Evolutionary conservation across 2,113 vertebrate genomes (phyloP).

Genomic region (Thamnaconus septentrionalis): DNA sequence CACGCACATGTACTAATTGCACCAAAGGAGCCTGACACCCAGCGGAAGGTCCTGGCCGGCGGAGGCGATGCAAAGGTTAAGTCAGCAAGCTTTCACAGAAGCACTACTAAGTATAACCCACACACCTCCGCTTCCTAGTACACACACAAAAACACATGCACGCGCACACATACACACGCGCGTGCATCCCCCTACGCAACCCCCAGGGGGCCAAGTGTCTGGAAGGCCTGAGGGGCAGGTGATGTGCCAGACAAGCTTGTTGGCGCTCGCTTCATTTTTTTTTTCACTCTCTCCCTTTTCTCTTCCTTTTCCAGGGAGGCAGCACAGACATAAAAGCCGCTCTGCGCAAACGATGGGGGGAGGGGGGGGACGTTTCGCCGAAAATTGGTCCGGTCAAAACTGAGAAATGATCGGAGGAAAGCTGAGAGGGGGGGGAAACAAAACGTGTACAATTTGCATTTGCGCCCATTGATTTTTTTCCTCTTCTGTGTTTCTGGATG

Average conservation of each 20-base stretch:
- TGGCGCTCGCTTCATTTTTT: slow-evolving; percentile 63
- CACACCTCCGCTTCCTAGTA: slow-evolving; percentile 8
- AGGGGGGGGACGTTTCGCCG: not conserved
- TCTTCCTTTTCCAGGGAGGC: slow-evolving; percentile 27
- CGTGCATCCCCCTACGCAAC: slow-evolving; percentile 13
- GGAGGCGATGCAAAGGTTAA: slow-evolving; percentile 91
- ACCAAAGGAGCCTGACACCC: slow-evolving; percentile 90
- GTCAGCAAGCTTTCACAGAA: slow-evolving; percentile 87
- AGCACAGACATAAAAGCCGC: slow-evolving; percentile 43
- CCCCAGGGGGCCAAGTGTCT: slow-evolving; percentile 51
- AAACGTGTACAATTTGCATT: no score
- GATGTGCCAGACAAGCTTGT: slow-evolving; percentile 68
- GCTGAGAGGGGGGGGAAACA: no score
- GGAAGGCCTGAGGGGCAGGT: slow-evolving; percentile 58
- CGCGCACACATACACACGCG: slow-evolving; percentile 8
- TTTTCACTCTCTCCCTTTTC: slow-evolving; percentile 59
- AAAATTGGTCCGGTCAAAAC: not conserved
- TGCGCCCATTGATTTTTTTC: no score
- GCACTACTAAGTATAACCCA: slow-evolving; percentile 83
- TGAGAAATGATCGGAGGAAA: not conserved
- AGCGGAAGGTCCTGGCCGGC: slow-evolving; percentile 85
- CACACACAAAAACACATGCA: slow-evolving; percentile 43
- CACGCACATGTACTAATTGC: slow-evolving; percentile 90
- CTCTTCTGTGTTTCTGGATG: no score
- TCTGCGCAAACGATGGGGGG: slow-evolving; percentile 29